phyloP scores from a whole-genome alignment of 2,888 invertebrate species.

The Ormyrus pomaceus region DNA sequence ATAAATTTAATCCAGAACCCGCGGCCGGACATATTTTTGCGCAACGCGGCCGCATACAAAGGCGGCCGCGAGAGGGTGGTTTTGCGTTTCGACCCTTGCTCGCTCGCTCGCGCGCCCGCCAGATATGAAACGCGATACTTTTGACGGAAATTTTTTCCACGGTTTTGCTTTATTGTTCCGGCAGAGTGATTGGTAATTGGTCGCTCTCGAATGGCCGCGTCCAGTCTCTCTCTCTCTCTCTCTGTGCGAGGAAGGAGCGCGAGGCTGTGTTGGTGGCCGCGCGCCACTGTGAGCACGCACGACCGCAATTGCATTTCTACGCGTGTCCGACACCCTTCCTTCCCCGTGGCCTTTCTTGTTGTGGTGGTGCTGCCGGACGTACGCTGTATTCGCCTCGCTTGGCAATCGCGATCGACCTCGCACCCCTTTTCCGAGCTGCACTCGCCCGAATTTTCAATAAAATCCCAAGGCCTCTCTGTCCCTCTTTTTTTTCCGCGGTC shows the following conservation, averaged over 20 bases:
- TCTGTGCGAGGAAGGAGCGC: not conserved
- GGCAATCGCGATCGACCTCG: not conserved
- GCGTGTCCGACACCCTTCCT: slow-evolving; percentile 23
- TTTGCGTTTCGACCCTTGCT: slow-evolving; percentile 20
- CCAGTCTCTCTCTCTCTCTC: not conserved
- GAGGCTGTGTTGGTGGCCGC: not conserved
- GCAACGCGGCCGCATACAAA: slow-evolving; percentile 20
- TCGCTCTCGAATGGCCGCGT: slow-evolving; percentile 44
- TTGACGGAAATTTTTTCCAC: slow-evolving; percentile 64
- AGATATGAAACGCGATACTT: slow-evolving; percentile 67
- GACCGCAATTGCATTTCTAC: slow-evolving; percentile 44
- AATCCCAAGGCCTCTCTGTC: not conserved
- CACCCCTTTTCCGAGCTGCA: not conserved
- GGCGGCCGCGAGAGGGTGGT: slow-evolving; percentile 3
- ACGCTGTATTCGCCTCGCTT: too few relatives aligned
- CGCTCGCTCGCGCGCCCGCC: not conserved
- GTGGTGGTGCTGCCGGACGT: too few relatives aligned
- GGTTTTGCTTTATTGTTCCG: slow-evolving; percentile 68
- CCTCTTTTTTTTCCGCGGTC: not conserved
- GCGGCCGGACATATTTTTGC: slow-evolving; percentile 49
- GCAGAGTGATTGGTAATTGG: slow-evolving; percentile 68
- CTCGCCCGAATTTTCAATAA: slow-evolving; percentile 26
- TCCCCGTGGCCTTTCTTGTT: slow-evolving; percentile 3
- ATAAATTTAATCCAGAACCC: slow-evolving; percentile 46
- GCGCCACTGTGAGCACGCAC: slow-evolving; percentile 4